Conservation (phyloP, 2,888 invertebrate species). For the Steromphala cineraria region DNA sequence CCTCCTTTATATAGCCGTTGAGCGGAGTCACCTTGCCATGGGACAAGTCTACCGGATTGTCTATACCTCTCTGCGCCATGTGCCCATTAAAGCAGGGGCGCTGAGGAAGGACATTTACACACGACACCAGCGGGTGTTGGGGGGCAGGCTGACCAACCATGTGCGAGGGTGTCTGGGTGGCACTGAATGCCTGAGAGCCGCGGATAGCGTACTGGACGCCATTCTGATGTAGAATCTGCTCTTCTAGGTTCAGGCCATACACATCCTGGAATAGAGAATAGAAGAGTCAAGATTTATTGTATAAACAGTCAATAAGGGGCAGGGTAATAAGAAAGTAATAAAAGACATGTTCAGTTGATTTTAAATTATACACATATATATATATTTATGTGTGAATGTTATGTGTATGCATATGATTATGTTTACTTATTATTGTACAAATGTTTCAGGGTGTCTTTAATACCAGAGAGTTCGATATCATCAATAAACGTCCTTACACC, state of each 20-base stretch:
- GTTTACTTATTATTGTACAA: too few species aligned
- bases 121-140: background rate
- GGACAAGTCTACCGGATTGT: slow-evolving; percentile 68
- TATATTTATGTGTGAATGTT: too few species aligned
- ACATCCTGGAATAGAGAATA: slow-evolving; percentile 14
- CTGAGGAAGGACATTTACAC: slow-evolving; percentile 1
- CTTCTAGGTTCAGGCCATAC: slow-evolving; percentile 31
- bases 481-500: too few species aligned
- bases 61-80: slow-evolving; percentile 55
- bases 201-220: slow-evolving; percentile 42
- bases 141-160: slow-evolving; percentile 20
- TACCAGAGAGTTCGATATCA: too few species aligned
- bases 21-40: slow-evolving; percentile 47
- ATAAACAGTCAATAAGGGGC: too few species aligned
- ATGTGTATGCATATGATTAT: too few species aligned
- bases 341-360: too few species aligned
- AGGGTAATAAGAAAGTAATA: too few species aligned
- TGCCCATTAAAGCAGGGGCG: slow-evolving; percentile 47
- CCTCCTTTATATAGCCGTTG: slow-evolving; percentile 52
- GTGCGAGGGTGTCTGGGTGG: slow-evolving; percentile 38
- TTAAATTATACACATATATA: too few species aligned
- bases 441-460: too few species aligned
- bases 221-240: slow-evolving; percentile 38
- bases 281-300: too few species aligned
- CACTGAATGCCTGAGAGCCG: slow-evolving; percentile 37